Base-by-base conservation (phyloP, 2,888 invertebrate species). In the Drosophila neoperkinsi region DNA sequence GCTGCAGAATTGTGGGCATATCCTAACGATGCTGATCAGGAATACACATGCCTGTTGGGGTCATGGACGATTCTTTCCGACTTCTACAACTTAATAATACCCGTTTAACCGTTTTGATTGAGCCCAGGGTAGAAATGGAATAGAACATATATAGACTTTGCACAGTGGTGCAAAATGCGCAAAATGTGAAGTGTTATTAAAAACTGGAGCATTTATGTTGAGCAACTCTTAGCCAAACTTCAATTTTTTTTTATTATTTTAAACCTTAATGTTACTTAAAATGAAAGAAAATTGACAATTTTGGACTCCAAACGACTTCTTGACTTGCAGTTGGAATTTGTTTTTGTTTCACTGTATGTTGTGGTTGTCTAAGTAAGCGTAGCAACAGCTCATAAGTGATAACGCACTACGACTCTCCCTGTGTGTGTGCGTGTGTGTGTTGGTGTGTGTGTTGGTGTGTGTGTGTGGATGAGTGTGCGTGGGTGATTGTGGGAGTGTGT, bases 371-470 rank as follows among this genome's bases (percentile, higher is more conserved):
- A 69, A 79, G 60, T 46, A 68, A 65, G 77, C 64, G 46, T 53
- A 77, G 75, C 59, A 69, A 56, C 75, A 59, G 69, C 75, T 61
- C 78, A 73, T 74, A 84, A 70, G 81, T 88, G 84, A 84, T 88
- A 88, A 84, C 87, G 52, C 63, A 52, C 63, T 53, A 30, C 33
- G 30, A 25, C 30, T 25, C 46, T 13, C 7, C 21, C 46, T 21
- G 1, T 13, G 3, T 43, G 6, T n/a, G 43, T 43, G 13, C 43
- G 49, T 6, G 38, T 9, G 18, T 10, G 38, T 9, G 38, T 9
- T 10, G 0, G 3, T 43, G 6, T n/a, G 43, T 43, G 13, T 49
- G 49, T 6, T 21, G 1, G 38, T 9, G 18, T 18, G 28, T 56
- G 28, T 28, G 5, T 28, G 7, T 30, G 30, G 30, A 30, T 16